Conservation (phyloP, 2,113 vertebrate species). For the Cynoglossus semilaevis region DNA sequence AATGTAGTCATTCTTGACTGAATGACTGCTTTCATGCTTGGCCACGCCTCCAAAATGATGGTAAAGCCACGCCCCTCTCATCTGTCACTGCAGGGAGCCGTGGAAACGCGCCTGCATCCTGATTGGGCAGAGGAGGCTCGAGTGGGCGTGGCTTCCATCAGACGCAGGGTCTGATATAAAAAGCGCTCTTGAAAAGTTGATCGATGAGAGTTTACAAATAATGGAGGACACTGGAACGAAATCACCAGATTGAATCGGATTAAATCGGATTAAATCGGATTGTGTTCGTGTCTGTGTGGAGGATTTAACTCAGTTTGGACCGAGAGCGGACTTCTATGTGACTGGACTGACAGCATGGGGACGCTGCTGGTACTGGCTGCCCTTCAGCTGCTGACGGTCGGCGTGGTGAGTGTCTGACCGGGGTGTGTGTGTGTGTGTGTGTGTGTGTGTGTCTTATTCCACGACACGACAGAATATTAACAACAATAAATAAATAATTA, state of each 20-base stretch:
- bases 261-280: slow-evolving; percentile 46
- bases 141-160: slow-evolving; percentile 60
- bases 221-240: slow-evolving; percentile 26
- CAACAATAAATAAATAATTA: too few relatives aligned
- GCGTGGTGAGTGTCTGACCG: slow-evolving; percentile 58
- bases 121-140: slow-evolving; percentile 59
- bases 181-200: slow-evolving; percentile 30
- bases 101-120: slow-evolving; percentile 44
- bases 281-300: slow-evolving; percentile 15
- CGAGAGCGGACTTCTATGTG: slow-evolving; percentile 22
- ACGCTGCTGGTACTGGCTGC: slow-evolving; percentile 56
- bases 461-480: too few relatives aligned
- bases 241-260: too few relatives aligned
- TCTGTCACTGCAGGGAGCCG: slow-evolving; percentile 23
- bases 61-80: slow-evolving; percentile 28
- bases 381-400: slow-evolving; percentile 48
- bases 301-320: slow-evolving; percentile 39
- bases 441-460: neutral
- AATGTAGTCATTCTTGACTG: slow-evolving; percentile 80
- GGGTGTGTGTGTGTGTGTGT: slow-evolving; percentile 1
- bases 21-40: slow-evolving; percentile 79
- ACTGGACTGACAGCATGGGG: slow-evolving; percentile 65
- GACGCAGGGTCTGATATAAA: slow-evolving; percentile 60
- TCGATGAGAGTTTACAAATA: slow-evolving; percentile 42
- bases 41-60: slow-evolving; percentile 56